These are phyloP conservation scores for Pseudochaenichthys georgianus DNA, from an alignment of 2,797 vertebrate genomes.

Conservation along the genomic window DNA sequence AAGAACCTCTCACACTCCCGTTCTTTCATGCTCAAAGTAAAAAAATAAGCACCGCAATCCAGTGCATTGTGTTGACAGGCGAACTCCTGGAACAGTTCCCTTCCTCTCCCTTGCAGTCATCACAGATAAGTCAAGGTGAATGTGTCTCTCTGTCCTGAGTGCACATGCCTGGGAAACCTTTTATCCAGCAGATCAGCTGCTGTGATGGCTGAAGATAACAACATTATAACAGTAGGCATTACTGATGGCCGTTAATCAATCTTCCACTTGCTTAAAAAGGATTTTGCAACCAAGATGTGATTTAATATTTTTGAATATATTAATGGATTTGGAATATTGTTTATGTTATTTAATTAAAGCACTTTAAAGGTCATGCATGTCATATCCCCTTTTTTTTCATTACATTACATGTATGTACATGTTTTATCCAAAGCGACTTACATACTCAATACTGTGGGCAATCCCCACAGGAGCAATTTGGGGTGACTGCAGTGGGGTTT, in stretches of 20 bases:
- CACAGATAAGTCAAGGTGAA: constrained; percentile 41
- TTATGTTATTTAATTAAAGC: constrained; percentile 33
- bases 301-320: constrained; percentile 19
- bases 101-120: constrained; percentile 51
- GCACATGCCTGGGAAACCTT: constrained; percentile 13
- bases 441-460: too few relatives aligned
- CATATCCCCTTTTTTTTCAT: not conserved
- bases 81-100: constrained; percentile 50
- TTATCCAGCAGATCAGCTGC: constrained; percentile 19
- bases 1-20: constrained; percentile 17
- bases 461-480: too few relatives aligned
- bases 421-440: too few relatives aligned
- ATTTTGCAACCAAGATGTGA: constrained; percentile 18
- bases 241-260: constrained; percentile 24
- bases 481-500: too few relatives aligned
- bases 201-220: constrained; percentile 11
- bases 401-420: too few relatives aligned
- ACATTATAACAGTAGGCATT: not conserved
- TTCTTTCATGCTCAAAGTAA: constrained; percentile 57
- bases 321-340: constrained; percentile 19
- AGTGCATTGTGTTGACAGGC: constrained; percentile 54
- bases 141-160: constrained; percentile 36
- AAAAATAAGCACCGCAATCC: constrained; percentile 45
- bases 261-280: not conserved
- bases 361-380: constrained; percentile 41